Percentiles rank a stretch among this genome's conserved stretches.
Evolutionary conservation across 1,140 invertebrate genomes (phyloP).

Genomic region (Drosophila subobscura): DNA sequence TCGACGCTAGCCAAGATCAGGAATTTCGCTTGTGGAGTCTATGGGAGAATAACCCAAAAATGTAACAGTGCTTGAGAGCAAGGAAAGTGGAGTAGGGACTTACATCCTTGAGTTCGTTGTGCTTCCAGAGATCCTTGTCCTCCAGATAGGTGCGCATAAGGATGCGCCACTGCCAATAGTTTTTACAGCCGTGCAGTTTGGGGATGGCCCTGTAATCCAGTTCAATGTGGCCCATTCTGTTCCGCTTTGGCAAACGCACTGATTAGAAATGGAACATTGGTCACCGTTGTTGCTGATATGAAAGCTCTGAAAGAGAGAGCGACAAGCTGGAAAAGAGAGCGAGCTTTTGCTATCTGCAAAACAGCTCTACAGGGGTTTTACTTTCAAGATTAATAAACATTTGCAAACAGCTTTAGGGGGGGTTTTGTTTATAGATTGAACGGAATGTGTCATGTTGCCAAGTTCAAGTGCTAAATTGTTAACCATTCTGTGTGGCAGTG

Average conservation of each 20-base stretch:
- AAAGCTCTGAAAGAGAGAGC: constrained; percentile 17
- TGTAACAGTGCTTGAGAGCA: not conserved
- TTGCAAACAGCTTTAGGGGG: not conserved
- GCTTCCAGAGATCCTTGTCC: constrained; percentile 53
- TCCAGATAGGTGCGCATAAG: constrained; percentile 55
- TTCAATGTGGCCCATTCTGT: constrained; percentile 48
- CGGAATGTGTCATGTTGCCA: constrained; percentile 32
- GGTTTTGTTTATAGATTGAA: constrained; percentile 28
- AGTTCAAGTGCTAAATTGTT: constrained; percentile 17
- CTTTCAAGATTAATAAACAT: constrained; percentile 13
- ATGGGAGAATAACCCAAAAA: not conserved
- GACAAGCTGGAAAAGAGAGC: not conserved
- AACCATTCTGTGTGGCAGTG: not conserved
- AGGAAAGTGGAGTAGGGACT: not conserved
- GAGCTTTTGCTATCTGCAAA: constrained; percentile 32
- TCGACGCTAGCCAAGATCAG: constrained; percentile 53
- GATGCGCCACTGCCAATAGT: constrained; percentile 66
- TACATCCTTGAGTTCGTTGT: constrained; percentile 63
- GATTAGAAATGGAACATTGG: constrained; percentile 1
- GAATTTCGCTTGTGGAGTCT: constrained; percentile 55
- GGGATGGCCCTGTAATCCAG: constrained; percentile 64
- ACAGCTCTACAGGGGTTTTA: constrained; percentile 21
- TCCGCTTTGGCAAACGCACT: constrained; percentile 8
- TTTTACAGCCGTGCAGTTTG: constrained; percentile 50
- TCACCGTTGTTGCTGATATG: constrained; percentile 16